phyloP scores from a whole-genome alignment of 2,113 vertebrate species.

The Capreolus pygargus region DNA sequence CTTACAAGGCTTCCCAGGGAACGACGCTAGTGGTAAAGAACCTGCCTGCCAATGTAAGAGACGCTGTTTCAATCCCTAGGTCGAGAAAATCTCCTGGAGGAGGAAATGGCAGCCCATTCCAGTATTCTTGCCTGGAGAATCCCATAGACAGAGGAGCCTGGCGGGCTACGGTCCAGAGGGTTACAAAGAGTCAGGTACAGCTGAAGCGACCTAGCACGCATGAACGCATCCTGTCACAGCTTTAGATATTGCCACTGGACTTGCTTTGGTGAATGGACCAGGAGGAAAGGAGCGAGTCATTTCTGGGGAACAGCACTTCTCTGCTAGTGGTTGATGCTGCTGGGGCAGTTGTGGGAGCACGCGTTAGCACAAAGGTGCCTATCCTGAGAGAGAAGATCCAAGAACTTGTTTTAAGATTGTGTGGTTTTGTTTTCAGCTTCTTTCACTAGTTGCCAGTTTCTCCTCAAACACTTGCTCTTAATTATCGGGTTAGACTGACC shows the following conservation, averaged over 20 bases:
- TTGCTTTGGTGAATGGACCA: neutral
- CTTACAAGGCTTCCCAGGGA: neutral
- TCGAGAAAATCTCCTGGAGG: neutral
- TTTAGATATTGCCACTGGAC: neutral
- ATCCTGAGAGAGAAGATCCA: neutral
- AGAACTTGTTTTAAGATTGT: neutral
- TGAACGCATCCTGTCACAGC: neutral
- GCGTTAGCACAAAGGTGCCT: neutral
- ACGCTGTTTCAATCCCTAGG: neutral
- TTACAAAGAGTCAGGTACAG: neutral
- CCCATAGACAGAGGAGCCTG: neutral
- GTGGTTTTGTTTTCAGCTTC: neutral
- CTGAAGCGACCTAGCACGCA: neutral
- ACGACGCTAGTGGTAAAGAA: too few species aligned
- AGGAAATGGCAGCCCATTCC: neutral
- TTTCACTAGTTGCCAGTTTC: neutral
- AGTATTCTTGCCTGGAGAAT: neutral
- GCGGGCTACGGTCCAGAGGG: neutral
- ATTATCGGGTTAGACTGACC: neutral
- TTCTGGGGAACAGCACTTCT: neutral
- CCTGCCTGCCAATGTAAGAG: neutral
- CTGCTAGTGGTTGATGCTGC: neutral
- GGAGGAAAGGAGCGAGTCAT: neutral
- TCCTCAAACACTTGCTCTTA: neutral
- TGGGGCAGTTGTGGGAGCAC: neutral